Conservation (phyloP, 2,113 vertebrate species). For the Indri indri region DNA sequence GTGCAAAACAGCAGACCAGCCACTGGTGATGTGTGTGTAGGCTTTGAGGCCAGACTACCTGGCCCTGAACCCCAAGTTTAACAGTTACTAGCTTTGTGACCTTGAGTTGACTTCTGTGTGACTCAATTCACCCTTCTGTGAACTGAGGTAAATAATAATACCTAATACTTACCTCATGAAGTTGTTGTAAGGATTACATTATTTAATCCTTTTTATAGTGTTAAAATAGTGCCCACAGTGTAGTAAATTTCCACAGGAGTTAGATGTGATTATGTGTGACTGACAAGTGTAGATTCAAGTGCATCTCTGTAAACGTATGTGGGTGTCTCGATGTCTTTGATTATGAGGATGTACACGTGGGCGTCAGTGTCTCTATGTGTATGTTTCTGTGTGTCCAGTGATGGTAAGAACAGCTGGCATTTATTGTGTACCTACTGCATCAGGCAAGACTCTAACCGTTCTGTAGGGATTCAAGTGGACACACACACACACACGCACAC, state of each 20-base stretch:
- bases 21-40: rapidly evolving
- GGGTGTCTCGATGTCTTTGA: neutral
- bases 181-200: neutral
- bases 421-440: too few relatives aligned
- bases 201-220: neutral
- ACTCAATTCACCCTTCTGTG: neutral
- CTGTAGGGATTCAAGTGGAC: neutral
- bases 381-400: neutral
- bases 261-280: neutral
- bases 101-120: neutral
- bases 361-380: neutral
- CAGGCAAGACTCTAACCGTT: neutral
- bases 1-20: neutral
- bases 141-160: neutral
- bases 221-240: neutral
- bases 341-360: neutral
- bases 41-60: neutral
- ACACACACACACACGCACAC: neutral
- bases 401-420: neutral
- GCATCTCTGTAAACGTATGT: neutral
- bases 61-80: neutral
- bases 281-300: neutral
- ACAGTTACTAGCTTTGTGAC: neutral
- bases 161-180: neutral
- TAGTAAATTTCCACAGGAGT: neutral